phyloP scores from a whole-genome alignment of 1,140 invertebrate species.

The Sarcophaga bullata region DNA sequence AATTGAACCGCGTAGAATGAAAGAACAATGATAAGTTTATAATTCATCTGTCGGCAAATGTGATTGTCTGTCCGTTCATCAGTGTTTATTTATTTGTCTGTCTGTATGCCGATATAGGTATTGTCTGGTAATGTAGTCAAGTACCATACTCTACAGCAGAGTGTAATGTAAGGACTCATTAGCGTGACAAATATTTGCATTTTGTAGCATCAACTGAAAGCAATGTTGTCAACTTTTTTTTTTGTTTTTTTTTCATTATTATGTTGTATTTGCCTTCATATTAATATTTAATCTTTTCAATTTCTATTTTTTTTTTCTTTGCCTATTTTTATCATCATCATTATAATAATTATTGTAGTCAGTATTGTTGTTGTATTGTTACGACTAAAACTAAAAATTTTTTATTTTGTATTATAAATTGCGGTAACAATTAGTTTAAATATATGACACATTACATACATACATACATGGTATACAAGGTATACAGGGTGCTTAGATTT shows the following conservation, averaged over 20 bases:
- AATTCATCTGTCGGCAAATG: neutral
- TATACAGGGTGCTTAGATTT: neutral
- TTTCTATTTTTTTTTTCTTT: neutral
- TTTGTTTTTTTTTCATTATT: neutral
- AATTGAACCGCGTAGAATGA: too few relatives aligned
- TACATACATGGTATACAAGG: too few relatives aligned
- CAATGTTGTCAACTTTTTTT: slow-evolving; percentile 16
- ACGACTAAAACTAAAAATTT: neutral
- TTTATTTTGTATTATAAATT: slow-evolving; percentile 13
- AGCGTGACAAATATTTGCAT: slow-evolving; percentile 26
- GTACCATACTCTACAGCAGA: neutral
- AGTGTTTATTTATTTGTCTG: neutral
- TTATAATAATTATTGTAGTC: slow-evolving; percentile 3
- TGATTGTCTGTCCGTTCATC: neutral
- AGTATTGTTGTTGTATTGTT: neutral
- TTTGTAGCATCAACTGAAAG: slow-evolving; percentile 10
- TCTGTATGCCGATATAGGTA: neutral
- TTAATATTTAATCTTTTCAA: slow-evolving; percentile 11
- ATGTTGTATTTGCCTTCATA: neutral
- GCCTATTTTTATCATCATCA: neutral
- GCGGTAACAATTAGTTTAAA: slow-evolving; percentile 20
- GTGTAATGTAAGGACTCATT: slow-evolving; percentile 24
- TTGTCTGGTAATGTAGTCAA: neutral
- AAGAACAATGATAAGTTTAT: slow-evolving; percentile 4
- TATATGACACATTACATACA: neutral